Conservation (phyloP, 2,113 vertebrate genomes). For the Strigops habroptila region DNA sequence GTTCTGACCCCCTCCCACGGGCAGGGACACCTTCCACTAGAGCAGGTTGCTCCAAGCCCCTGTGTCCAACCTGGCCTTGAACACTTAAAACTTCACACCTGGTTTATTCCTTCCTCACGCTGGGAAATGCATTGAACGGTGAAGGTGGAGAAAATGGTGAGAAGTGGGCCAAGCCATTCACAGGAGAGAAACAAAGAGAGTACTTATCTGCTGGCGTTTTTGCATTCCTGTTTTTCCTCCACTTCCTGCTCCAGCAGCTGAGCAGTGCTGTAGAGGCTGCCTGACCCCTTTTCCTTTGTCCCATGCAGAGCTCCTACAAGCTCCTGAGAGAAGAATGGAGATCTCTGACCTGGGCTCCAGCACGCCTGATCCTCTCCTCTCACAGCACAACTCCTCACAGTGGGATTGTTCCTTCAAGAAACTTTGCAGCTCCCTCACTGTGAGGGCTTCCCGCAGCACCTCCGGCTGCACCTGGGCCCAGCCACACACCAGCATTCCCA, state of each 20-base stretch:
- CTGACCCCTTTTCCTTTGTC: background rate
- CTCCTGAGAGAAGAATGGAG: background rate
- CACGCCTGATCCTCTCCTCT: background rate
- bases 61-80: background rate
- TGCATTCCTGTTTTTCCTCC: background rate
- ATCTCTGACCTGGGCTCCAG: background rate
- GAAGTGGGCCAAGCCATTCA: background rate
- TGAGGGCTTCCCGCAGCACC: background rate
- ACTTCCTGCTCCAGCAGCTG: background rate
- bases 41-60: background rate
- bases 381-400: background rate
- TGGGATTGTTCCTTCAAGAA: background rate
- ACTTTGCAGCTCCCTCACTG: fast-evolving
- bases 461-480: background rate
- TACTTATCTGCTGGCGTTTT: background rate
- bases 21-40: background rate
- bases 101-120: background rate
- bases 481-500: fast-evolving
- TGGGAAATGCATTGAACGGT: background rate
- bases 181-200: background rate
- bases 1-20: background rate
- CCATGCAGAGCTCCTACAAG: background rate
- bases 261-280: background rate
- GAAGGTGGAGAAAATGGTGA: background rate
- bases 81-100: background rate